Evolutionary conservation across 2,888 invertebrate genomes (phyloP).

Genomic region (Chrysolina americana): DNA sequence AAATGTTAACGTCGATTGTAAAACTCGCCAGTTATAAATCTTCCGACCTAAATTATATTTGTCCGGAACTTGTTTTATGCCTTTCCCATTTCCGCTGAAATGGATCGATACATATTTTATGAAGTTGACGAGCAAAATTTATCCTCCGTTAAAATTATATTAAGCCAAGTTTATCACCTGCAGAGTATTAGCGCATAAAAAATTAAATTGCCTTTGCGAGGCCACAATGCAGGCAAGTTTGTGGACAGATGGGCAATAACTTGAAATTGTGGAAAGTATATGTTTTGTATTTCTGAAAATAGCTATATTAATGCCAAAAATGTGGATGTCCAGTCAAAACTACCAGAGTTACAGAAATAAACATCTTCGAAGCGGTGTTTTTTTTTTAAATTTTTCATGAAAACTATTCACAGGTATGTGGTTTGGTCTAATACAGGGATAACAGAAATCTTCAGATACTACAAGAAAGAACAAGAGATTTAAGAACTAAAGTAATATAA

Average conservation of each 20-base stretch:
- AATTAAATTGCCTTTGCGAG: slow-evolving; percentile 34
- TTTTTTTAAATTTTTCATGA: too few species aligned
- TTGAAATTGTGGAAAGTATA: neutral
- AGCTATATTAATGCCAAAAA: too few species aligned
- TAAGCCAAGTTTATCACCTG: slow-evolving; percentile 47
- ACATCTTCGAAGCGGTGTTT: too few species aligned
- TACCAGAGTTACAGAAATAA: too few species aligned
- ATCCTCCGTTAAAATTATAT: slow-evolving; percentile 54
- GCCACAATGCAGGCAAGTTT: neutral
- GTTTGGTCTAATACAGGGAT: too few species aligned
- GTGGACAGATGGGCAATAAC: neutral
- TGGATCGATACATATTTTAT: slow-evolving; percentile 63
- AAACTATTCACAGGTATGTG: too few species aligned
- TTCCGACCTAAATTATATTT: slow-evolving; percentile 67
- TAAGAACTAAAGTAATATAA: too few species aligned
- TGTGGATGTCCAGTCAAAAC: too few species aligned
- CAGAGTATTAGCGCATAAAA: slow-evolving; percentile 42
- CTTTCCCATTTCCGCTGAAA: slow-evolving; percentile 60
- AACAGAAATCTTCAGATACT: too few species aligned
- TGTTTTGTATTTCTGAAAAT: neutral
- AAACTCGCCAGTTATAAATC: slow-evolving; percentile 69
- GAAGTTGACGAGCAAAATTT: slow-evolving; percentile 58
- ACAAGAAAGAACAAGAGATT: too few species aligned
- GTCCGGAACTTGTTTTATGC: slow-evolving; percentile 65
- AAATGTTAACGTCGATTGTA: slow-evolving; percentile 69